Percentiles rank a stretch among this genome's conserved stretches.
Evolutionary conservation across 2,888 invertebrate genomes (phyloP).

Genomic region (Limnephilus auricula): DNA sequence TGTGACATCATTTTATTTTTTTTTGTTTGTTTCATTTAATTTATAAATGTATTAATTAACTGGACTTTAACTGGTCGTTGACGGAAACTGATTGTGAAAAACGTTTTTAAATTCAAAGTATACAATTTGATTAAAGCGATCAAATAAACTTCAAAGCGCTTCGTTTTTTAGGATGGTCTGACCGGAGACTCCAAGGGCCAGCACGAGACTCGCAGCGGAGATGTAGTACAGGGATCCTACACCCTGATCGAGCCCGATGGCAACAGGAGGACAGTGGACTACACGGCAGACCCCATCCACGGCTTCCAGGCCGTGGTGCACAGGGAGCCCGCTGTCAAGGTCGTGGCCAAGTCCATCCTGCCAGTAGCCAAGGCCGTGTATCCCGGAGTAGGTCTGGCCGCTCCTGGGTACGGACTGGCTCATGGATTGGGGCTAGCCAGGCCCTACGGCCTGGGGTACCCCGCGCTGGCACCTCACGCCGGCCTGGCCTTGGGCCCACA

Average conservation of each 20-base stretch:
- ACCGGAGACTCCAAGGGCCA: constrained; percentile 71
- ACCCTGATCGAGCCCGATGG: constrained; percentile 71
- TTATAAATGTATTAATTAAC: no score
- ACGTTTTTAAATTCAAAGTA: no score
- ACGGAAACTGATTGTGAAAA: no score
- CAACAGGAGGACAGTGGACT: constrained; percentile 70
- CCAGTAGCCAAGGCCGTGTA: constrained; percentile 69
- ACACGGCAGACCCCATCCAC: constrained; percentile 68
- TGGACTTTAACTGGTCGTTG: no score
- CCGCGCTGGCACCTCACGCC: constrained; percentile 57
- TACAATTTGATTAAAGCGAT: background rate
- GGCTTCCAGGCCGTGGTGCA: constrained; percentile 71
- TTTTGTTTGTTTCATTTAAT: no score
- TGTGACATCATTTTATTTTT: no score
- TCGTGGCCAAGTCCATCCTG: constrained; percentile 67
- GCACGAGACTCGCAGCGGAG: constrained; percentile 70
- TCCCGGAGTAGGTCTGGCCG: constrained; percentile 65
- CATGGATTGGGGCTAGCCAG: constrained; percentile 61
- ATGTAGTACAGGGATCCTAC: constrained; percentile 71
- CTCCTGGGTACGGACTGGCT: constrained; percentile 57
- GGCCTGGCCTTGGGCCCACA: constrained; percentile 62
- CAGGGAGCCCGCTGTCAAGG: constrained; percentile 68
- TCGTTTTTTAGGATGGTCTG: constrained; percentile 68
- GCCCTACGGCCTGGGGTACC: constrained; percentile 65
- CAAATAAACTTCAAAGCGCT: background rate